Percentiles rank a stretch among this genome's conserved stretches.
Conservation (phyloP, 2,113 vertebrate genomes). For the Xyliphius kryptos region DNA sequence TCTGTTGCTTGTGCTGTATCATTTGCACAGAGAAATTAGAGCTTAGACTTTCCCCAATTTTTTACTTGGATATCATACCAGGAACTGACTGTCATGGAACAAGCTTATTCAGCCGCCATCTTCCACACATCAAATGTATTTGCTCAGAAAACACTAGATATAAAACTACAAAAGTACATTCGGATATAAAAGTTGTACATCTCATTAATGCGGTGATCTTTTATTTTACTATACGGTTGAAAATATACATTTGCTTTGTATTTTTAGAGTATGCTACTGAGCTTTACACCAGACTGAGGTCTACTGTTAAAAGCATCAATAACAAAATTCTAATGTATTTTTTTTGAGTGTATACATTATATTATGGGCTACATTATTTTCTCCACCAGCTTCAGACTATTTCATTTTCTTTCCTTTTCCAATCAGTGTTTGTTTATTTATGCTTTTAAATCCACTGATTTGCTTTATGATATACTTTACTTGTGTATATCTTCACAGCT, state of each 20-base stretch:
- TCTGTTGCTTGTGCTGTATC: conserved; percentile 50
- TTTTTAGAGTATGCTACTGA: conserved; percentile 24
- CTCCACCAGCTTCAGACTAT: conserved; percentile 35
- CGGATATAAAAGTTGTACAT: not conserved
- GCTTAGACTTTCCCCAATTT: conserved; percentile 50
- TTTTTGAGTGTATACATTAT: conserved; percentile 8
- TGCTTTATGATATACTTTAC: conserved; percentile 49
- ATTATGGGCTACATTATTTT: conserved; percentile 2
- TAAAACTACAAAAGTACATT: not conserved
- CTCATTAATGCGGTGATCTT: not conserved
- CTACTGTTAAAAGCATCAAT: conserved; percentile 6
- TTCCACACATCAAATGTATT: conserved; percentile 13
- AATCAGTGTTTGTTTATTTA: conserved; percentile 42
- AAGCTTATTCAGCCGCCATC: conserved; percentile 12
- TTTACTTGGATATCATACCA: conserved; percentile 55
- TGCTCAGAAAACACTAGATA: conserved; percentile 10
- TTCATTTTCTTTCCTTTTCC: conserved; percentile 23
- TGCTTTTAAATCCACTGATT: conserved; percentile 17
- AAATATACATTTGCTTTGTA: conserved; percentile 14
- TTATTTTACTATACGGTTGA: not conserved
- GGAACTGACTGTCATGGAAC: conserved; percentile 46
- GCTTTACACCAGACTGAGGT: conserved; percentile 8
- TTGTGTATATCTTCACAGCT: conserved; percentile 51
- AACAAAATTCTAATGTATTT: conserved; percentile 25
- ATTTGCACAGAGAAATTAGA: conserved; percentile 56